phyloP scores from a whole-genome alignment of 2,888 invertebrate species.

The Theretra japonica region DNA sequence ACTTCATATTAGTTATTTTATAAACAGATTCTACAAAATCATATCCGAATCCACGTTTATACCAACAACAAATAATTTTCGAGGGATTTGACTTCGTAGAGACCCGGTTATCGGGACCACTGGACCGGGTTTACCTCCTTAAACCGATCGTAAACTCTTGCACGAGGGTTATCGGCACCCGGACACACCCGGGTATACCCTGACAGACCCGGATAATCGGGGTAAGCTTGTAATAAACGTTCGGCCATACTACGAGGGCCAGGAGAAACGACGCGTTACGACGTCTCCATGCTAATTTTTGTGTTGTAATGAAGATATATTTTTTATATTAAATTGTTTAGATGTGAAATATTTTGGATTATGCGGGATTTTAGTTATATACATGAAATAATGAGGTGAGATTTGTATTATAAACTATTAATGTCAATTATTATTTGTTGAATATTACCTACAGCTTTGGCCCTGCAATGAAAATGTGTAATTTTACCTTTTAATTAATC shows the following conservation, averaged over 20 bases:
- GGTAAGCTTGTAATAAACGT: constrained; percentile 7
- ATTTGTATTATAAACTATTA: no score
- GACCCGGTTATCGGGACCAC: constrained; percentile 25
- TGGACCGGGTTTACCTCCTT: constrained; percentile 6
- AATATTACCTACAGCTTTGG: no score
- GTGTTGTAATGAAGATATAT: no score
- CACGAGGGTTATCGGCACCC: constrained; percentile 29
- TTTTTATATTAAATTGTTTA: no score
- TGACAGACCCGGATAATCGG: constrained; percentile 5
- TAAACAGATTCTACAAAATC: background rate
- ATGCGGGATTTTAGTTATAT: no score
- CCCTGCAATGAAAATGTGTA: no score
- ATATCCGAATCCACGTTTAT: background rate
- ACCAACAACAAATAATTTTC: constrained; percentile 13
- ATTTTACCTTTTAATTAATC: no score
- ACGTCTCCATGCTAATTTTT: constrained; percentile 1
- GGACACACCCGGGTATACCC: constrained; percentile 25
- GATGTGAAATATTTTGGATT: no score
- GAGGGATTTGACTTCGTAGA: constrained; percentile 10
- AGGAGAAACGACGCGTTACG: background rate
- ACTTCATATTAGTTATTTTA: background rate
- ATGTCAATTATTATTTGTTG: no score
- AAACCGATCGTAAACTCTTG: constrained; percentile 28
- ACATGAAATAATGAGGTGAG: no score
- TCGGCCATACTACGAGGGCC: background rate